Evolutionary conservation across 2,888 invertebrate species (phyloP).

Genomic region (Mythimna ferrago): DNA sequence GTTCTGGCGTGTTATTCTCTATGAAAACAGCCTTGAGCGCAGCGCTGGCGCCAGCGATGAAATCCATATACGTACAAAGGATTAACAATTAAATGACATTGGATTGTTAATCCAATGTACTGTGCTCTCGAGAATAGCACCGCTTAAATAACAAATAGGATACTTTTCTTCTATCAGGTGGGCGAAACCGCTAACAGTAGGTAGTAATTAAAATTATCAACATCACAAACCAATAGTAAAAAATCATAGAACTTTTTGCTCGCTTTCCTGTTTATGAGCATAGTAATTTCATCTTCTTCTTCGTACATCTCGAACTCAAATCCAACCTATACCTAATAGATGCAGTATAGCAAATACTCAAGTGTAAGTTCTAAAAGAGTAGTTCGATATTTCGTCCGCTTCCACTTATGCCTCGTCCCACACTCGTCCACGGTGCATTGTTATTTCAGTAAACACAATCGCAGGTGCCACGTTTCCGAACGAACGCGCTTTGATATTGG

Average conservation of each 20-base stretch:
- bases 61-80: too few relatives aligned
- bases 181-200: too few relatives aligned
- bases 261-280: neutral
- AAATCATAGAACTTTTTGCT: neutral
- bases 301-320: neutral
- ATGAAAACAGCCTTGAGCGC: too few relatives aligned
- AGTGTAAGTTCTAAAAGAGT: neutral
- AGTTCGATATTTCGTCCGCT: neutral
- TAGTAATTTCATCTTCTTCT: neutral
- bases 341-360: neutral
- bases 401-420: constrained; percentile 63
- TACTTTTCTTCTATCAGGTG: too few relatives aligned
- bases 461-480: constrained; percentile 86
- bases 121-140: too few relatives aligned
- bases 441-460: constrained; percentile 84
- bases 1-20: too few relatives aligned
- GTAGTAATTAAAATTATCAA: neutral
- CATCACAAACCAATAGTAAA: neutral
- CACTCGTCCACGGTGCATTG: constrained; percentile 66
- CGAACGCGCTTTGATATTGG: constrained; percentile 84
- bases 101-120: too few relatives aligned
- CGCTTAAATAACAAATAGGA: too few relatives aligned
- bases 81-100: too few relatives aligned
- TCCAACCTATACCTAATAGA: neutral
- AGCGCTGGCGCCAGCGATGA: too few relatives aligned